phyloP scores from a whole-genome alignment of 2,113 vertebrate genomes.

The Leptocoma aspasia region DNA sequence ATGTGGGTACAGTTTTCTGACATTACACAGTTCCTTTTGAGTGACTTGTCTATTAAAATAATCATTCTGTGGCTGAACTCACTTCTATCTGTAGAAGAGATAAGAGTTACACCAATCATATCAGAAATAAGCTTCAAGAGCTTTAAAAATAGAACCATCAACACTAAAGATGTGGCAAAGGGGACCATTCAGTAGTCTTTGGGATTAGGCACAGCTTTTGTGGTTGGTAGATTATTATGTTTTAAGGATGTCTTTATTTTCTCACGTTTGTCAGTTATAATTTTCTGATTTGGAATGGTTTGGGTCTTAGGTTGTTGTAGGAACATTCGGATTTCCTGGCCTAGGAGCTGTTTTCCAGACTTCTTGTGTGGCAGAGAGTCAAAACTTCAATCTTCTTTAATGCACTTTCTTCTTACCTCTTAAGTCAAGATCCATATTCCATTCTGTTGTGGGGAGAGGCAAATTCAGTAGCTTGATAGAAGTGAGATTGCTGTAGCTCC shows the following conservation, averaged over 20 bases:
- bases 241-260: background rate
- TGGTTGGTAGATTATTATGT: background rate
- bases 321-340: background rate
- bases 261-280: background rate
- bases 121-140: background rate
- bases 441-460: background rate
- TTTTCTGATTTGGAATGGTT: background rate
- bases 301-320: background rate
- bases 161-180: background rate
- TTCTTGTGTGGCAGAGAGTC: background rate
- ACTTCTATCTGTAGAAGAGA: background rate
- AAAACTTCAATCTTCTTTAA: background rate
- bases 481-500: background rate
- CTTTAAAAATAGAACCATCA: background rate
- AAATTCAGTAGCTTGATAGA: background rate
- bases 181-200: background rate
- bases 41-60: background rate
- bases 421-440: background rate
- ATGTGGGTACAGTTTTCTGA: background rate
- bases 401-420: background rate
- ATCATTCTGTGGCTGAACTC: background rate
- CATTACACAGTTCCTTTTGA: background rate
- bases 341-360: background rate
- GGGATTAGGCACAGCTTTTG: background rate
- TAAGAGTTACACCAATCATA: background rate